Conservation (phyloP, 1,140 invertebrate genomes). For the Bombus picipes region DNA sequence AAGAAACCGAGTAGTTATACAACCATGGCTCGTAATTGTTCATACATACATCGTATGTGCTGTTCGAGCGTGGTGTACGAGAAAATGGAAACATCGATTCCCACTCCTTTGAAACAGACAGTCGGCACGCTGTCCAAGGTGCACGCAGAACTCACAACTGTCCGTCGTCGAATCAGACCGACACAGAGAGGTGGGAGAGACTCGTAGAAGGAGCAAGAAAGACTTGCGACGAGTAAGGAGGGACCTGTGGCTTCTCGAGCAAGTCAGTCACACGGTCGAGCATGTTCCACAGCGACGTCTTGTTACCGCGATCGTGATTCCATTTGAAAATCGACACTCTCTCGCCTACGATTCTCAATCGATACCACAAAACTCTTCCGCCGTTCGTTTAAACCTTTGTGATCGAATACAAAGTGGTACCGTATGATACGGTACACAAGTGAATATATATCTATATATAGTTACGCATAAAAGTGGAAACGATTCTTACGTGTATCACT, state of each 20-base stretch:
- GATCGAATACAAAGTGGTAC: not conserved
- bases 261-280: constrained; percentile 66
- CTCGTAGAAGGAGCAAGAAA: constrained; percentile 54
- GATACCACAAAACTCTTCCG: not conserved
- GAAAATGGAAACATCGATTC: constrained; percentile 20
- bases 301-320: constrained; percentile 37
- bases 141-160: constrained; percentile 46
- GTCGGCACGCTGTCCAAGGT: constrained; percentile 60
- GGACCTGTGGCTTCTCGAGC: constrained; percentile 61
- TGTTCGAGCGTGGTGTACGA: too few species aligned
- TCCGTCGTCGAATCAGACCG: constrained; percentile 45
- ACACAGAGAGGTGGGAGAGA: constrained; percentile 41
- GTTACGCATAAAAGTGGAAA: too few species aligned
- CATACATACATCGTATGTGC: too few species aligned
- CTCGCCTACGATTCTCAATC: not conserved
- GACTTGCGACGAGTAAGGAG: constrained; percentile 51
- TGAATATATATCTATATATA: not conserved
- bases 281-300: constrained; percentile 59
- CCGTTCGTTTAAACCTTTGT: not conserved
- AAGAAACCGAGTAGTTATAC: not conserved
- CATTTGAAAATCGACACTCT: not conserved
- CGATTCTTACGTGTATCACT: too few species aligned
- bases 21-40: not conserved
- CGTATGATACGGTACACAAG: not conserved
- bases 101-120: constrained; percentile 47